Evolutionary conservation across 2,888 invertebrate genomes (phyloP).

Genomic region (Clistopyga incitator): DNA sequence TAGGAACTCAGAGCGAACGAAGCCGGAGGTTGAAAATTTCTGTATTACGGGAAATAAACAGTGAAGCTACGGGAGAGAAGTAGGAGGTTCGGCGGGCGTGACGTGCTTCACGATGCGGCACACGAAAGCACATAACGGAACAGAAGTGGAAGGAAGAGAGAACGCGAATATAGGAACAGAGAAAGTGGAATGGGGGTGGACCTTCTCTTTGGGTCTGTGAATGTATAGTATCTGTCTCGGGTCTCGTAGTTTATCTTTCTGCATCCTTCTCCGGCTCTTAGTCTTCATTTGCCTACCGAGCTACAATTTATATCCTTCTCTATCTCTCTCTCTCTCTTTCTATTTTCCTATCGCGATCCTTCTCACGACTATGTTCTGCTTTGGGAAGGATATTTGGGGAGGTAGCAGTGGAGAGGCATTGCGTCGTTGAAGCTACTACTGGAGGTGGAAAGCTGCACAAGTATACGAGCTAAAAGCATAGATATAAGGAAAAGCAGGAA

Average conservation of each 20-base stretch:
- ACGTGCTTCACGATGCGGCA: constrained; percentile 42
- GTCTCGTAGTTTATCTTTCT: constrained; percentile 58
- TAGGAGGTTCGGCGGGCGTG: constrained; percentile 51
- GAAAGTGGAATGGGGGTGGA: constrained; percentile 8
- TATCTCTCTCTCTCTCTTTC: constrained; percentile 33
- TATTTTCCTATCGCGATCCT: constrained; percentile 29
- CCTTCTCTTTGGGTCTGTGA: constrained; percentile 24
- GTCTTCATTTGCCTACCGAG: neutral
- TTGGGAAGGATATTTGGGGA: constrained; percentile 41
- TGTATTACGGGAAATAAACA: constrained; percentile 78
- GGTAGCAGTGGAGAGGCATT: constrained; percentile 14
- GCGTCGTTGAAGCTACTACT: constrained; percentile 40
- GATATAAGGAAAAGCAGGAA: constrained; percentile 35
- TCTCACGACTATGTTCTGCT: constrained; percentile 28
- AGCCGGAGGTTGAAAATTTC: constrained; percentile 69
- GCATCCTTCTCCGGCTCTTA: constrained; percentile 32
- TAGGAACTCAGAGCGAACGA: constrained; percentile 48
- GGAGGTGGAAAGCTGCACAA: constrained; percentile 57
- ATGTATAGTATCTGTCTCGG: constrained; percentile 52
- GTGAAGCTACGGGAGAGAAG: constrained; percentile 53
- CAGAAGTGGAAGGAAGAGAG: constrained; percentile 15
- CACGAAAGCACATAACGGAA: constrained; percentile 57
- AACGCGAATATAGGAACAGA: constrained; percentile 24
- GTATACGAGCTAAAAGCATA: constrained; percentile 8
- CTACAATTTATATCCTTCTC: constrained; percentile 33